Base-by-base conservation (phyloP, 2,113 vertebrate genomes). In the Ictalurus punctatus region DNA sequence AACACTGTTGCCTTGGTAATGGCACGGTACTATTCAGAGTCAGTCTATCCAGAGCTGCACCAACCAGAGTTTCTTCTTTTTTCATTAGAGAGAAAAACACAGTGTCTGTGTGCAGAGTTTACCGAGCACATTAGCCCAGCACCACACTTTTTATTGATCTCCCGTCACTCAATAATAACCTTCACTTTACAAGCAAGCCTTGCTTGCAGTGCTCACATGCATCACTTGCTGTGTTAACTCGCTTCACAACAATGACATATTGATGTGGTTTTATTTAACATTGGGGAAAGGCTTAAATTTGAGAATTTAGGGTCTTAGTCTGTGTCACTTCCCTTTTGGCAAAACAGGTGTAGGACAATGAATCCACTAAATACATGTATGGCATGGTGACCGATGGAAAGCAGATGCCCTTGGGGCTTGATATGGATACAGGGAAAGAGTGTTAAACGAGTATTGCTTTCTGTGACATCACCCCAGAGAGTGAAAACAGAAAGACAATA, bases 1-100 rank as follows among this genome's bases (percentile, higher is more conserved):
- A 89, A 89, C 56, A 54, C 83, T 83, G 94, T 94, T 95, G 91
- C 94, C 93, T 85, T 93, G 88, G 90, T 79, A 86, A 93, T 90
- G 65, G 81, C 90, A 93, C 76, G 67, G 48, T 44, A 78, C 58
- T 61, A 54, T 88, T 37, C 82, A 89, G 90, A 87, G 90, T 23
- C 58, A 63, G 40, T 21, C 58, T 91, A 90, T 86, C 37, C 79
- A 69, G 54, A 65, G 65, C 30, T 48, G 48, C 14, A 10, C 65
- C 65, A 82, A 56, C 74, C 40, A 73, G 48, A 83, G 8, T 85
- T 86, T 65, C 48, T 48, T 61, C 61, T 58, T 52, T n/a, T 21
- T 86, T 34, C 19, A 23, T 27, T 44, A 58, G 40, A 86, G 87
- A 34, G 82, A 78, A 79, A 58, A 65, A 58, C 54, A 73, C 58